Evolutionary conservation across 2,888 invertebrate species (phyloP).

Genomic region (Octonoba sinensis): DNA sequence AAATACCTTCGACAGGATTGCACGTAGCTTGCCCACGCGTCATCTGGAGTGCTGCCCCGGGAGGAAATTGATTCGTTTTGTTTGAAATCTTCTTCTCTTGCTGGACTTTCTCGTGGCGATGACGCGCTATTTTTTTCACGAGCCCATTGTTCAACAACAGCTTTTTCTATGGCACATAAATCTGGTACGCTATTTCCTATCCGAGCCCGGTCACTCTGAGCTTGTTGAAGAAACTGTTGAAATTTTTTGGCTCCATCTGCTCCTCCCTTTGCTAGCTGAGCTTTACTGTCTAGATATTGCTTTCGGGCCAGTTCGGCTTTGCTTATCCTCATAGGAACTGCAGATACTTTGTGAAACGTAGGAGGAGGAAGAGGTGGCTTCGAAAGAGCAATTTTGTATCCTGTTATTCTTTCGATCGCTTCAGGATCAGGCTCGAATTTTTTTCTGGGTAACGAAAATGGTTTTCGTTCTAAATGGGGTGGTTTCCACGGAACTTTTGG

Average conservation of each 20-base stretch:
- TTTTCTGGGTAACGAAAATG: slow-evolving; percentile 33
- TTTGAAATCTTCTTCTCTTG: slow-evolving; percentile 13
- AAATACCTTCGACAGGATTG: slow-evolving; percentile 68
- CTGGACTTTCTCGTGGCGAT: slow-evolving; percentile 28
- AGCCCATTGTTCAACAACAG: slow-evolving; percentile 49
- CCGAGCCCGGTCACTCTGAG: slow-evolving; percentile 61
- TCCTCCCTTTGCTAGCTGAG: slow-evolving; percentile 9
- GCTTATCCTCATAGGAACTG: not conserved
- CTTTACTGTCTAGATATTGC: slow-evolving; percentile 48
- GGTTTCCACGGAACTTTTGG: slow-evolving; percentile 1
- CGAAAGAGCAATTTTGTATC: slow-evolving; percentile 50
- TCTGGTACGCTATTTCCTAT: slow-evolving; percentile 64
- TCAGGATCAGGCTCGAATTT: slow-evolving; percentile 61
- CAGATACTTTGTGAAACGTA: slow-evolving; percentile 2
- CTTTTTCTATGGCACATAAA: slow-evolving; percentile 59
- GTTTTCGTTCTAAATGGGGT: slow-evolving; percentile 21
- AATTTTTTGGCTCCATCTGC: slow-evolving; percentile 47
- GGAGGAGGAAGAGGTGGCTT: slow-evolving; percentile 51
- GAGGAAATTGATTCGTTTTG: slow-evolving; percentile 15
- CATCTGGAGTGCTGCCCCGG: slow-evolving; percentile 51
- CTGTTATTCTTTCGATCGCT: slow-evolving; percentile 59
- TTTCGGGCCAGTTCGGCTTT: slow-evolving; percentile 52
- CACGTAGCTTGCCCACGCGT: slow-evolving; percentile 57
- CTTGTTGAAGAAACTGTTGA: slow-evolving; percentile 53
- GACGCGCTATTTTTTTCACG: slow-evolving; percentile 26